Evolutionary conservation across 2,113 vertebrate species (phyloP).

Genomic region (Nerophis lumbriciformis): DNA sequence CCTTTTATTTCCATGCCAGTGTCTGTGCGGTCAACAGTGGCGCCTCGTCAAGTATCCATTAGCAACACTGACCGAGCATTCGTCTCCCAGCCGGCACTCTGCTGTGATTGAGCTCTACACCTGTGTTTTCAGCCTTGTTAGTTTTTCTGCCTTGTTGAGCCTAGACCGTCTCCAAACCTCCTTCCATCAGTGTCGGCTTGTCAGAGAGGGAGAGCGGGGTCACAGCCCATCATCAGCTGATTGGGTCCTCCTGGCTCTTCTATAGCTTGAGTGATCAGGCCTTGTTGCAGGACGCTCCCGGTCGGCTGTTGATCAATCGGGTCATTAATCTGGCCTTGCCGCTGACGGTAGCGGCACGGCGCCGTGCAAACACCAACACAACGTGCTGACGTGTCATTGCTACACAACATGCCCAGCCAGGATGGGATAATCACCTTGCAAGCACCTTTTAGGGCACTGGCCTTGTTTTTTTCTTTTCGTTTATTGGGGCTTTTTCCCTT

Average conservation of each 20-base stretch:
- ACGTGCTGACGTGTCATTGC: conserved; percentile 31
- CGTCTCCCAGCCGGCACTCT: conserved; percentile 24
- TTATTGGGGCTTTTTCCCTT: too few relatives aligned
- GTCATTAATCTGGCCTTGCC: conserved; percentile 55
- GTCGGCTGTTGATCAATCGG: conserved; percentile 64
- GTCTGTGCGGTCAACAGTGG: conserved; percentile 25
- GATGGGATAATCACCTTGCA: too few relatives aligned
- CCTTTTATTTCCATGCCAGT: conserved; percentile 19
- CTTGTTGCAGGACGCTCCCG: conserved; percentile 48
- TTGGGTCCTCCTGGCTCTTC: conserved; percentile 46
- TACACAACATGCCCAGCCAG: conserved; percentile 9
- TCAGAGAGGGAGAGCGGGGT: conserved; percentile 24
- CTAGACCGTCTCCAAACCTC: conserved; percentile 10
- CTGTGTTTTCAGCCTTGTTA: conserved; percentile 44
- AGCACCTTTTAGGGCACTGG: too few relatives aligned
- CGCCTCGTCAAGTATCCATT: conserved; percentile 37
- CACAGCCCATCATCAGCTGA: conserved; percentile 48
- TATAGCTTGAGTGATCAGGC: conserved; percentile 62
- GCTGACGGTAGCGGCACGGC: conserved; percentile 28
- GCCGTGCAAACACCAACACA: conserved; percentile 27
- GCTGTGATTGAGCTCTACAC: conserved; percentile 46
- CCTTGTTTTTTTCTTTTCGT: too few relatives aligned
- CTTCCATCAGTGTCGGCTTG: conserved; percentile 43
- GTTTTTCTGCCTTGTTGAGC: conserved; percentile 50
- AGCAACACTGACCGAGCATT: conserved; percentile 8